These are phyloP conservation scores for Acanthopleura granulata DNA, from an alignment of 2,888 invertebrate genomes.

Conservation along the genomic window DNA sequence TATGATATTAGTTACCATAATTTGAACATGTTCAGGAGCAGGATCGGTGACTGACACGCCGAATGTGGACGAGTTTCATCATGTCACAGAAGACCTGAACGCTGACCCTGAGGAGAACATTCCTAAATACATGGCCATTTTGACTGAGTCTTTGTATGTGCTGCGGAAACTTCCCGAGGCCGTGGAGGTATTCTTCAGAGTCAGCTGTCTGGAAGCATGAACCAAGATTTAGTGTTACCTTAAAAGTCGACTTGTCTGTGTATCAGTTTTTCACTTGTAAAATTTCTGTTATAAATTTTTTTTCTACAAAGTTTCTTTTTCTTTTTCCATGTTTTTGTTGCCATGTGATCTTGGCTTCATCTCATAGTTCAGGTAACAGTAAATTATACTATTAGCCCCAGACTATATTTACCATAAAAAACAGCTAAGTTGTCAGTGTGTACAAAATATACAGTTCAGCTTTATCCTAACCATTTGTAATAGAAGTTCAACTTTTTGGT, in stretches of 20 bases:
- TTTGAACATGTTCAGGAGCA: neutral
- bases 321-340: no score
- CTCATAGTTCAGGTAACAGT: no score
- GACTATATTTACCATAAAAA: no score
- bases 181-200: conserved; percentile 76
- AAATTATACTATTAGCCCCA: no score
- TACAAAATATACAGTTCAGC: no score
- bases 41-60: neutral
- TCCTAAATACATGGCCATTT: conserved; percentile 79
- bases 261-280: neutral
- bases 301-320: no score
- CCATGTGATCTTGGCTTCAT: no score
- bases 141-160: conserved; percentile 87
- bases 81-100: conserved; percentile 51
- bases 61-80: conserved; percentile 3
- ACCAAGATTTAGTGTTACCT: neutral
- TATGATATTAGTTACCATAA: no score
- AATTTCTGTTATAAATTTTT: neutral
- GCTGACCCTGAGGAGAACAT: conserved; percentile 70
- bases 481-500: no score
- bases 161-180: conserved; percentile 86
- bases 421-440: no score
- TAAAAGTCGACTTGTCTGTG: no score
- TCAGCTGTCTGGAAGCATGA: neutral
- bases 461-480: no score